A percentile compares a stretch with the other conserved stretches of the same genome.
phyloP scores from a whole-genome alignment of 2,113 vertebrate genomes.

The Eptesicus fuscus region DNA sequence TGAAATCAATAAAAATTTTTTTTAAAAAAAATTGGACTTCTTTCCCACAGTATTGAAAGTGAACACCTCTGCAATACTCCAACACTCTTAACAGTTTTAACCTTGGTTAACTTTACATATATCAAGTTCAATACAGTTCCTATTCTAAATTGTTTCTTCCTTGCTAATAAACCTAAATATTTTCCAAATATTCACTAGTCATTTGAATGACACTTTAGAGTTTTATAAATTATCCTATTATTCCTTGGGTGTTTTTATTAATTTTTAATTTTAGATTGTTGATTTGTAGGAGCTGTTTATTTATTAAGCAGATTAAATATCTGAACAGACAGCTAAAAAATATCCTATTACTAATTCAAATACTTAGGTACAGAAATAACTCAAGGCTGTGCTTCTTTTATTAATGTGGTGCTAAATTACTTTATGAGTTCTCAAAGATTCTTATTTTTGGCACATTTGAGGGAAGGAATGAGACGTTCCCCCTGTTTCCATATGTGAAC shows the following conservation, averaged over 20 bases:
- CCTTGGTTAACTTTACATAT: neutral
- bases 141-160: neutral
- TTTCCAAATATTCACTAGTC: neutral
- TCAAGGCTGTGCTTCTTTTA: constrained; percentile 33
- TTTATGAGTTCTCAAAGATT: constrained; percentile 65
- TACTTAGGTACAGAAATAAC: constrained; percentile 18
- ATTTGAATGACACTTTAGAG: neutral
- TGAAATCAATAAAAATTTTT: too few species aligned
- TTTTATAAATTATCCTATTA: neutral
- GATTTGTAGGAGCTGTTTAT: constrained; percentile 43
- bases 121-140: neutral
- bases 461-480: constrained; percentile 29
- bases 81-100: neutral
- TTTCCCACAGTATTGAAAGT: neutral
- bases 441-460: constrained; percentile 62
- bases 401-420: constrained; percentile 67
- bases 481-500: constrained; percentile 25
- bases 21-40: neutral
- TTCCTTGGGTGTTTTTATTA: neutral
- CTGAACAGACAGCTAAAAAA: neutral
- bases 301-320: constrained; percentile 42
- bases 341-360: constrained; percentile 42
- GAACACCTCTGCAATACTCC: neutral
- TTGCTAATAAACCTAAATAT: neutral
- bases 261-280: neutral